Conservation (phyloP, 2,888 invertebrate species). For the Theretra japonica region DNA sequence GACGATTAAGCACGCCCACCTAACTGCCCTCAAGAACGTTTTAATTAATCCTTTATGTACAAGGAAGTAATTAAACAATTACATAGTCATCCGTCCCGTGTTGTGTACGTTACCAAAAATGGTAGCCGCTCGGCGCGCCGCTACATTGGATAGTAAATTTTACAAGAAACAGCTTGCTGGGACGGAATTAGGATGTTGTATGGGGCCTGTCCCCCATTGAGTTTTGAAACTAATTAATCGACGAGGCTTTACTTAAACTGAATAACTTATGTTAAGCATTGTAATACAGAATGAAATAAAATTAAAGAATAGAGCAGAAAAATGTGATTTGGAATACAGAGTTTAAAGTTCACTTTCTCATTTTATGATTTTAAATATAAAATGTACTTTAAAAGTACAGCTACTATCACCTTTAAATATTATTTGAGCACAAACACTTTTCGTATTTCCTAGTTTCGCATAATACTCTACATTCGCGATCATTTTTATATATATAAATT, state of each 20-base stretch:
- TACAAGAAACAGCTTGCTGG: conserved; percentile 42
- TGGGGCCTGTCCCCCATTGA: not conserved
- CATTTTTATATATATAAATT: not conserved
- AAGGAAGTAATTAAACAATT: conserved; percentile 48
- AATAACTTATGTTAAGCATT: no score
- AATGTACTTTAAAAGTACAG: no score
- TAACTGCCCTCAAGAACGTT: not conserved
- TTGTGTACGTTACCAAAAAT: conserved; percentile 38
- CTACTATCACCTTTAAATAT: no score
- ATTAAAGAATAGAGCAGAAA: no score
- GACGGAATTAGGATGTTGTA: not conserved
- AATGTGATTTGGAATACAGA: no score
- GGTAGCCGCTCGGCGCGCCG: conserved; percentile 32
- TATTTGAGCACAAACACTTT: no score
- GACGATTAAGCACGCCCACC: not conserved
- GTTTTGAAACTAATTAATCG: no score
- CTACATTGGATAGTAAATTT: conserved; percentile 41
- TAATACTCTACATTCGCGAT: not conserved
- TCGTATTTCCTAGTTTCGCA: no score
- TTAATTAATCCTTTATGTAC: conserved; percentile 32
- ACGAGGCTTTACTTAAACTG: no score
- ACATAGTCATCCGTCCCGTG: conserved; percentile 35
- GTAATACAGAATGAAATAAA: no score
- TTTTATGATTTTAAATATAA: no score
- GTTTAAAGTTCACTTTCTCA: no score